phyloP scores from a whole-genome alignment of 2,888 invertebrate genomes.

The Thereva nobilitata region DNA sequence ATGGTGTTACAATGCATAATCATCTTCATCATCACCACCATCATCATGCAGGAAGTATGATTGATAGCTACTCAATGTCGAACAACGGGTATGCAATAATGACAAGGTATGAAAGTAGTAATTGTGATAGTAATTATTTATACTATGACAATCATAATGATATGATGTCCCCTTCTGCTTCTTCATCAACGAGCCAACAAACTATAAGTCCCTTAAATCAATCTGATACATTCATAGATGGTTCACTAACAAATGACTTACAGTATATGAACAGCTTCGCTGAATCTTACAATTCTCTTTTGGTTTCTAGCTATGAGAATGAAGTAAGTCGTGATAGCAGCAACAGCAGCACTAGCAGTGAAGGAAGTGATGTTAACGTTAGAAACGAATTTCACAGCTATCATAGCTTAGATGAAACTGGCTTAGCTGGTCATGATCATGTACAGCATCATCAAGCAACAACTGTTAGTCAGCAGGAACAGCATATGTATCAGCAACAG shows the following conservation, averaged over 20 bases:
- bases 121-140: slow-evolving; percentile 41
- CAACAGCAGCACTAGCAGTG: slow-evolving; percentile 25
- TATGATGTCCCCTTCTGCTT: slow-evolving; percentile 18
- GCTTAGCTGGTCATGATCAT: slow-evolving; percentile 45
- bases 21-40: slow-evolving; percentile 13
- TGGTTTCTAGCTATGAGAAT: slow-evolving; percentile 45
- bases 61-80: slow-evolving; percentile 23
- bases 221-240: slow-evolving; percentile 16
- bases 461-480: slow-evolving; percentile 50
- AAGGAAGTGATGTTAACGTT: slow-evolving; percentile 18
- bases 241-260: slow-evolving; percentile 27
- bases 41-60: neutral
- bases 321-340: slow-evolving; percentile 36
- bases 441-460: slow-evolving; percentile 45
- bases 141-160: slow-evolving; percentile 41
- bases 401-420: slow-evolving; percentile 42
- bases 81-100: slow-evolving; percentile 41
- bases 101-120: slow-evolving; percentile 43
- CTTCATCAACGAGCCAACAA: slow-evolving; percentile 23
- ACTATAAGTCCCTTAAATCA: slow-evolving; percentile 22
- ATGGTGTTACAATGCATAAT: slow-evolving; percentile 21
- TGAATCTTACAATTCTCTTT: slow-evolving; percentile 55
- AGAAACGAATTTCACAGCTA: slow-evolving; percentile 39
- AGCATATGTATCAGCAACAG: slow-evolving; percentile 54
- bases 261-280: slow-evolving; percentile 51